A percentile compares a stretch with the other conserved stretches of the same genome.
These are phyloP conservation scores for Macrobrachium rosenbergii DNA, from an alignment of 1,140 invertebrate genomes.

Conservation along the genomic window DNA sequence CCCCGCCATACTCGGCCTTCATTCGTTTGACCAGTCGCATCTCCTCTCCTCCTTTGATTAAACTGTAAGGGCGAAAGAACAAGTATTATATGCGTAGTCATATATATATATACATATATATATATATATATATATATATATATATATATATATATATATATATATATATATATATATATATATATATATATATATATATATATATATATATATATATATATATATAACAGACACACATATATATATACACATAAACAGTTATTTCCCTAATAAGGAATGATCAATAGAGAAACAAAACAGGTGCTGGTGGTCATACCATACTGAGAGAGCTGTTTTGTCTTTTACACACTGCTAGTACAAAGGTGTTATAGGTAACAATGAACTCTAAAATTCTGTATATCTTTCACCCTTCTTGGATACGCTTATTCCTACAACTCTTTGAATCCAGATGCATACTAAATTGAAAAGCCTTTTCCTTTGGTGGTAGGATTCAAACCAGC, in stretches of 20 bases:
- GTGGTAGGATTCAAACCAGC: too few relatives aligned
- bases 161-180: conserved; percentile 1
- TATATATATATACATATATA: conserved; percentile 19
- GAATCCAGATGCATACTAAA: too few relatives aligned
- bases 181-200: conserved; percentile 11
- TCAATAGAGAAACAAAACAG: too few relatives aligned
- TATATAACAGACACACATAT: neutral
- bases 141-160: conserved; percentile 12
- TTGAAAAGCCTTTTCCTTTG: too few relatives aligned
- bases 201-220: conserved; percentile 19
- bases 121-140: neutral
- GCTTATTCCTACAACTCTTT: too few relatives aligned
- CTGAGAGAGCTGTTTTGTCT: too few relatives aligned
- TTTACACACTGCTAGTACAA: too few relatives aligned
- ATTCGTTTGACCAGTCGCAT: conserved; percentile 51
- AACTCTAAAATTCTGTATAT: too few relatives aligned
- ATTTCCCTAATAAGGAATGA: too few relatives aligned
- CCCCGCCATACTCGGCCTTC: conserved; percentile 49
- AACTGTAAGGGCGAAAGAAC: conserved; percentile 15
- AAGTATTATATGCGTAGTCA: neutral
- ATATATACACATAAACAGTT: neutral
- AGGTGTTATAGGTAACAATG: too few relatives aligned
- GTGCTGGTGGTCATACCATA: too few relatives aligned
- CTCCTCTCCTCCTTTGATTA: conserved; percentile 58
- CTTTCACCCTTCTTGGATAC: too few relatives aligned